Evolutionary conservation across 1,140 invertebrate species (phyloP).

Genomic region (Lethrus apterus): DNA sequence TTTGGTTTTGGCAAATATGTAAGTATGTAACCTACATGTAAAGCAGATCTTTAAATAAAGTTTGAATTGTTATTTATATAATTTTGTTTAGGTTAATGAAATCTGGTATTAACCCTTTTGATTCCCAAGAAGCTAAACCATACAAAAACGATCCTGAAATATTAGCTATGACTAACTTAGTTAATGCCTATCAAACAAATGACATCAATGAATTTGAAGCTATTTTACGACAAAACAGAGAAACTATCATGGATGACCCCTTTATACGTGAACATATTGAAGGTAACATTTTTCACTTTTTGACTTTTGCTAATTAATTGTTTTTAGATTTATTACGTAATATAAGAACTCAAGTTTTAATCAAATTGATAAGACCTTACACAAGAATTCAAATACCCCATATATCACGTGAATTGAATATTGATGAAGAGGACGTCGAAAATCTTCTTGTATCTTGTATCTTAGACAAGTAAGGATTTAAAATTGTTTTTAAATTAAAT

Average conservation of each 20-base stretch:
- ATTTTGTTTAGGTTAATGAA: conserved; percentile 68
- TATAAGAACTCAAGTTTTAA: conserved; percentile 96
- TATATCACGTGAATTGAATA: conserved; percentile 95
- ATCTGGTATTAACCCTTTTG: conserved; percentile 99
- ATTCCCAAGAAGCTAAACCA: conserved; percentile 99
- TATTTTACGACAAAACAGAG: conserved; percentile 90
- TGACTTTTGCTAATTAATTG: not conserved
- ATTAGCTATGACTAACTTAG: conserved; percentile 98
- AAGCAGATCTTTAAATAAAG: no score
- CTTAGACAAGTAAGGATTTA: conserved; percentile 73
- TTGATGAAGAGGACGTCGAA: conserved; percentile 93
- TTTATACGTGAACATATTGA: conserved; percentile 99
- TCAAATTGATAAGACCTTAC: conserved; percentile 97
- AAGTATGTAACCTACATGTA: no score
- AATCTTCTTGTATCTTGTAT: conserved; percentile 98
- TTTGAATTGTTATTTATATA: not conserved
- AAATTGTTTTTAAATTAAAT: not conserved
- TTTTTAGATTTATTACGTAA: conserved; percentile 84
- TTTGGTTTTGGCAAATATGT: conserved; percentile 97
- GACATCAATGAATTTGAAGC: conserved; percentile 98
- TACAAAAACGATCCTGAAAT: conserved; percentile 99
- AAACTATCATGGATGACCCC: conserved; percentile 98
- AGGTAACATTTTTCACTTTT: conserved; percentile 44
- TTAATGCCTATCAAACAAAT: conserved; percentile 98
- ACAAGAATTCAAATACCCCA: conserved; percentile 97